These are phyloP conservation scores for Eumeta japonica DNA, from an alignment of 1,140 invertebrate species.

Conservation along the genomic window DNA sequence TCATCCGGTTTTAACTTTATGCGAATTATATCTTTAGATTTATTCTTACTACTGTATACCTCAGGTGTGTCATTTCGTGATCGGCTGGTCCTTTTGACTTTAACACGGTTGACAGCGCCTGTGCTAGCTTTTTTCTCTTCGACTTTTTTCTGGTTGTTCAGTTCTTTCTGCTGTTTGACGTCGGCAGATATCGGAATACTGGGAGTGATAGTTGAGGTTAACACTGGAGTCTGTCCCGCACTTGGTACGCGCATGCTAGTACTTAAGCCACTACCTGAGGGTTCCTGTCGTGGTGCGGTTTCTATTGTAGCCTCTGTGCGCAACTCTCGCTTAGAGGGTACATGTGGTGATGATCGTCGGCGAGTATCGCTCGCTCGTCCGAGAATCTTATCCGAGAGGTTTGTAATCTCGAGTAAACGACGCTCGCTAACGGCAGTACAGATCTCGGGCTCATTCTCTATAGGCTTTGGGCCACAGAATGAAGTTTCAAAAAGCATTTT, in stretches of 20 bases:
- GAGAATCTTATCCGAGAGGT: conserved; percentile 17
- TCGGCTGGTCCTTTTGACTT: no score
- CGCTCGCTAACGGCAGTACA: conserved; percentile 36
- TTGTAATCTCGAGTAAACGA: conserved; percentile 33
- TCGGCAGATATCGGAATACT: conserved; percentile 19
- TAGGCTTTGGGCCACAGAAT: conserved; percentile 79
- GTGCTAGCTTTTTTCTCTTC: conserved; percentile 33
- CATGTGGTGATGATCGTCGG: conserved; percentile 41
- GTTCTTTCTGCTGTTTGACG: conserved; percentile 37
- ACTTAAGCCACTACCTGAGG: no score
- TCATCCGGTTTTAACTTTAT: conserved; percentile 67
- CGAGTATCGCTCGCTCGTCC: conserved; percentile 25
- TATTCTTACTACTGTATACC: conserved; percentile 26
- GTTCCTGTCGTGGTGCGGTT: conserved; percentile 16
- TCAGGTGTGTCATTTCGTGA: conserved; percentile 31
- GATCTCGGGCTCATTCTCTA: conserved; percentile 59
- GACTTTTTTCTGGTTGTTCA: conserved; percentile 28
- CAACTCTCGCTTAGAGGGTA: conserved; percentile 42
- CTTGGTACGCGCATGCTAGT: no score
- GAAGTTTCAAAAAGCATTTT: conserved; percentile 86
- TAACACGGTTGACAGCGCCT: conserved; percentile 20
- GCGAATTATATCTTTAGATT: conserved; percentile 58
- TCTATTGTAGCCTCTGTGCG: conserved; percentile 42
- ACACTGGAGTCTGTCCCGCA: no score
- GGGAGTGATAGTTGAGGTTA: no score